Evolutionary conservation across 2,888 invertebrate species (phyloP), one percentile per base, ranked within the genome.

Genomic region (Amphipoea oculea): DNA sequence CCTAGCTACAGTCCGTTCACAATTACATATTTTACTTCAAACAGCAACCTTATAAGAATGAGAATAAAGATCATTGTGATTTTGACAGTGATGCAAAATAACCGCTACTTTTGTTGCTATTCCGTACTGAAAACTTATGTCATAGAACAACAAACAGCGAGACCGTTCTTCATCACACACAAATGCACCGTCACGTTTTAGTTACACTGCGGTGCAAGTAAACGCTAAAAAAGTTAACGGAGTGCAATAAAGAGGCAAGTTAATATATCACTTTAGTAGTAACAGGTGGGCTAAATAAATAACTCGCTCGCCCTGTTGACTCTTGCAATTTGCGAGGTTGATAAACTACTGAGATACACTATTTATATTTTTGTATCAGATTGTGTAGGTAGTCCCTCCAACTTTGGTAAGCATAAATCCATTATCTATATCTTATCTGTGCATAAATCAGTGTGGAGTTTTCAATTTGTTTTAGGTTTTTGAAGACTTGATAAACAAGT

Each of bases 221-320:
- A 40, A 81, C 36, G 36, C n/a, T 54, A 70, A 85, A 78, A 81
- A 81, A 86, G 48, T 54, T 14, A 76, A 62, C 63, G 12, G 9
- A 72, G 45, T 66, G 83, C 72, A 82, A 69, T 77, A 77, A 75
- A 82, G 86, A 73, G 57, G 17, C 23, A 63, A 75, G 74, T 72
- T 74, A 74, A 84, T 86, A 72, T 78, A 82, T 86, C 60, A 82
- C 73, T 82, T 73, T 67, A 54, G 76, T 81, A 54, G 73, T 86
- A 86, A 83, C 83, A 82, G 83, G 84, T 84, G 86, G 86, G 65
- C 63, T 66, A 75, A 77, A 84, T 86, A 86, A 84, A 84, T 84
- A 86, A 83, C 78, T 75, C 74, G 51, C 73, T 65, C 83, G 45
- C 71, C 23, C 62, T 86, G 86, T 86, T 86, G 74, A 78, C 86